These are phyloP conservation scores for Tupiocoris notatus DNA, from an alignment of 2,888 invertebrate genomes.

Conservation along the genomic window DNA sequence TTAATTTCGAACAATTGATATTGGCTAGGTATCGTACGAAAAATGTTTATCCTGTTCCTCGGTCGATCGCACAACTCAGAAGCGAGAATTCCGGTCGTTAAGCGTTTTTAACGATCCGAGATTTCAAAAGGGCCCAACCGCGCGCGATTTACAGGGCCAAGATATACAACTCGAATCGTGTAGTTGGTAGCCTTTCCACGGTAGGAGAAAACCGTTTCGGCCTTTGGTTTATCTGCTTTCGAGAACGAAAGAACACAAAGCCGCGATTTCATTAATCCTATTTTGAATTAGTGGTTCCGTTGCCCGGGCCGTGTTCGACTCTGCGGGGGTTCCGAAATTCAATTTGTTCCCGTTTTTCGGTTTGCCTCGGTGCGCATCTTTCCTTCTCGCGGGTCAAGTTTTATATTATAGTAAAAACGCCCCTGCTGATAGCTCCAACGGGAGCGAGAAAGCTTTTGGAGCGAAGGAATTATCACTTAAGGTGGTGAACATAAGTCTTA, in stretches of 20 bases:
- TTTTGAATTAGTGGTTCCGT: conserved; percentile 33
- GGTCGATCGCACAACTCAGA: neutral
- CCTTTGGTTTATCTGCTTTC: neutral
- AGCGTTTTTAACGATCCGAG: neutral
- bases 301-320: conserved; percentile 13
- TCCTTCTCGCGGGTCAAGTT: conserved; percentile 4
- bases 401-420: conserved; percentile 6
- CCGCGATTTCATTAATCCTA: conserved; percentile 37
- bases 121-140: neutral
- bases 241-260: conserved; percentile 4
- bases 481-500: conserved; percentile 39
- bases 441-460: neutral
- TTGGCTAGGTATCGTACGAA: too few relatives aligned
- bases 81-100: neutral
- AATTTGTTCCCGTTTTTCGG: conserved; percentile 36
- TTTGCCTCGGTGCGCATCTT: conserved; percentile 2
- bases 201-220: conserved; percentile 8
- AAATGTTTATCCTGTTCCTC: too few relatives aligned
- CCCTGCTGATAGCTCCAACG: conserved; percentile 14
- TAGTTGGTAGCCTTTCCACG: conserved; percentile 1
- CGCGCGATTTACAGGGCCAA: neutral
- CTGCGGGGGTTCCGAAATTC: conserved; percentile 34
- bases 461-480: conserved; percentile 40
- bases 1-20: too few relatives aligned
- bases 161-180: neutral